Base-by-base conservation (phyloP, 2,888 invertebrate genomes). In the Candidula unifasciata region DNA sequence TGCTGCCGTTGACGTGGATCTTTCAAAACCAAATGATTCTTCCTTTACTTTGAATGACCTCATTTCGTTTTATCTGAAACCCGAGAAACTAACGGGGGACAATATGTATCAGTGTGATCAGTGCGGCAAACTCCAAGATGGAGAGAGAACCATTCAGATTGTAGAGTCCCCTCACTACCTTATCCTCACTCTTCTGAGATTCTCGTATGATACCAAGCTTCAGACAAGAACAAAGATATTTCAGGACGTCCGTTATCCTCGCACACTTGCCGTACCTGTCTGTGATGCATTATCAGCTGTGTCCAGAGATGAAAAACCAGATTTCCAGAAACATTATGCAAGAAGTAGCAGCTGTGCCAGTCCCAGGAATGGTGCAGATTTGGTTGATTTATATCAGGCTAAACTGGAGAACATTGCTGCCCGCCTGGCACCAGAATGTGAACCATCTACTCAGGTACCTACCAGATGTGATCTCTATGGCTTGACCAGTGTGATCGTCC, bases 401-500 rank as follows among this genome's bases (percentile, higher is more conserved):
- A 57, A 79, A 24, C 79, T 79, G n/a, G 83, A 83, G 27, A 33
- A 68, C 24, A 82, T 82, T 52, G 76, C 77, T 60, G 57, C 66
- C 44, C 8, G 37, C 24, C 68, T 82, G 64, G 77, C 82, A 16
- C 82, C 82, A 16, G 8, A 27, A 21, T 76, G 76, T 44, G 82
- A 82, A 52, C 35, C 30, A n/a, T 52, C 57, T 0, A 30, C 74
- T 18, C 57, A 68, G 30, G 44, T 37, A 21, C 35, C 37, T 1
- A 77, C 81, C 16, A 73, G 73, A 54, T 85, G 85, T 2, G 95
- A 95, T 84, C 94, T 95, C 30, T 97, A 97, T 93, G 95, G 95
- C 64, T 94, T 97, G 57, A 97, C 97, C 92, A 97, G 97, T 0
- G 96, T 97, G 0, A 96, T 97, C 0, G 96, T 97, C 0, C 97